Evolutionary conservation across 1,140 invertebrate genomes (phyloP).

Genomic region (Saccostrea echinata): DNA sequence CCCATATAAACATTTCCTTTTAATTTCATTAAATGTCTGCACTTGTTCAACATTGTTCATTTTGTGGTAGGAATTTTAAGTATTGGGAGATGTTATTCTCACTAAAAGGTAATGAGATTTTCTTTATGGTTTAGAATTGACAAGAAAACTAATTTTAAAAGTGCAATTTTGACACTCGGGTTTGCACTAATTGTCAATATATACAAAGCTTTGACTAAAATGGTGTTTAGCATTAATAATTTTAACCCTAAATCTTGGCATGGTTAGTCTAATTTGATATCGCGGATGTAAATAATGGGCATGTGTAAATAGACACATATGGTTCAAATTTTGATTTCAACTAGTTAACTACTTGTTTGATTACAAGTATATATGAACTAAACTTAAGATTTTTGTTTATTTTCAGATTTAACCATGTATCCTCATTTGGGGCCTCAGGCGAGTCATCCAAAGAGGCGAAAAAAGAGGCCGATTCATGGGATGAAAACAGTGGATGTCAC

Average conservation of each 20-base stretch:
- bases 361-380: too few relatives aligned
- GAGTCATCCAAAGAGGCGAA: slow-evolving; percentile 82
- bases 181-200: too few relatives aligned
- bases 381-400: neutral
- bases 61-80: slow-evolving; percentile 17
- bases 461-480: slow-evolving; percentile 89
- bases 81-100: slow-evolving; percentile 22
- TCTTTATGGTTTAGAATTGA: neutral
- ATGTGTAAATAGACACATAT: too few relatives aligned
- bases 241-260: too few relatives aligned
- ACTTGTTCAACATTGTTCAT: slow-evolving; percentile 35
- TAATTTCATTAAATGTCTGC: slow-evolving; percentile 34
- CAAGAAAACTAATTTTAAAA: neutral
- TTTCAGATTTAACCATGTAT: slow-evolving; percentile 35
- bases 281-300: too few relatives aligned
- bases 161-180: neutral
- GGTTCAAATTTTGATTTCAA: too few relatives aligned
- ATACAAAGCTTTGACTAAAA: too few relatives aligned
- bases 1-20: slow-evolving; percentile 16
- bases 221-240: too few relatives aligned
- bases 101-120: slow-evolving; percentile 1
- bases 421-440: slow-evolving; percentile 35
- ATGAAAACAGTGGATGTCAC: slow-evolving; percentile 92
- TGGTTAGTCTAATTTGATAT: too few relatives aligned
- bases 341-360: too few relatives aligned